A percentile compares a stretch with the other conserved stretches of the same genome.
Evolutionary conservation across 2,888 invertebrate species (phyloP).

Genomic region (Sialis lutaria): DNA sequence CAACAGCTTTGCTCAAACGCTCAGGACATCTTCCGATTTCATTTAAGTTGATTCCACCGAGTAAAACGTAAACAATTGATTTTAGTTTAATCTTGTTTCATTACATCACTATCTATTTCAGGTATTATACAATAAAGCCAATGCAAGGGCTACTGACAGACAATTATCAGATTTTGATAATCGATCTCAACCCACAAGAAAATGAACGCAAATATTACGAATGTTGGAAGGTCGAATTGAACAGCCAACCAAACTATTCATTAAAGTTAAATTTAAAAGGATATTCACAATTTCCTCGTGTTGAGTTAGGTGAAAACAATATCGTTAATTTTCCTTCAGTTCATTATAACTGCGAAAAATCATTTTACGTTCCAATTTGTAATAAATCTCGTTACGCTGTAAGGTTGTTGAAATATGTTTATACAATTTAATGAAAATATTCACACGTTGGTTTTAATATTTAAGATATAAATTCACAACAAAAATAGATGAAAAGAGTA

Average conservation of each 20-base stretch:
- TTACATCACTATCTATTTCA: constrained; percentile 8
- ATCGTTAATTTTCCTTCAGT: constrained; percentile 20
- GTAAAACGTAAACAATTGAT: constrained; percentile 15
- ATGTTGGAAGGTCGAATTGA: constrained; percentile 26
- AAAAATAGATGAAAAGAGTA: background rate
- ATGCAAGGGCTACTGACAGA: constrained; percentile 22
- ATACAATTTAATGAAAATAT: background rate
- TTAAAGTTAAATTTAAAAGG: constrained; percentile 23
- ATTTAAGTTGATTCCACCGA: constrained; percentile 25
- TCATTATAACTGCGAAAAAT: constrained; percentile 21
- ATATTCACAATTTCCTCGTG: constrained; percentile 20
- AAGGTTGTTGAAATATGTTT: constrained; percentile 15
- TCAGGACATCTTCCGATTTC: constrained; percentile 24
- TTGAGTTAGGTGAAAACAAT: constrained; percentile 19
- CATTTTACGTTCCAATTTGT: constrained; percentile 17
- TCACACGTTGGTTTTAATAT: background rate
- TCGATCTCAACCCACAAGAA: constrained; percentile 19
- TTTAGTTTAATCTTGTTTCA: background rate
- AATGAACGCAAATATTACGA: constrained; percentile 21
- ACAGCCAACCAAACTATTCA: constrained; percentile 20
- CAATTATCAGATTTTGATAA: constrained; percentile 22
- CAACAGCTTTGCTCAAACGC: constrained; percentile 23
- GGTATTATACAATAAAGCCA: constrained; percentile 25
- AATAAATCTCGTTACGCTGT: constrained; percentile 24
- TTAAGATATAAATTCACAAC: background rate